Evolutionary conservation across 1,140 invertebrate genomes (phyloP), one percentile per base, ranked within the genome.

Genomic region (Orius laevigatus): DNA sequence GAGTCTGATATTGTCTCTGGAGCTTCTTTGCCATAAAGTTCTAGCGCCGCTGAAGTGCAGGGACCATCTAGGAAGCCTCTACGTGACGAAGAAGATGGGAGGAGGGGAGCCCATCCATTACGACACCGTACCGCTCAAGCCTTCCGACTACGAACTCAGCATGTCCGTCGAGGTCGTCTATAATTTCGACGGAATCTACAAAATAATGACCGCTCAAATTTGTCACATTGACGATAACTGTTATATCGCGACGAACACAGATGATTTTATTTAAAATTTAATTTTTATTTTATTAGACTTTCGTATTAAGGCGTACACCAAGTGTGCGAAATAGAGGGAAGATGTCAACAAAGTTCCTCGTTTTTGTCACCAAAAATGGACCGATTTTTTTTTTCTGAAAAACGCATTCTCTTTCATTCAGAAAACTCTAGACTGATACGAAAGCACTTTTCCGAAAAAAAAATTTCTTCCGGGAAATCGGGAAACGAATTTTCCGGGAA

Each of bases 141-240:
- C 40, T 16, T 11, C 12, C 12, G 40, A 42, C 40, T 42, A 42
- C 18, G 18, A 19, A 15, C 12, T 42, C 14, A 19, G 18, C 14
- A 11, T 42, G 12, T 16, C 40, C 12, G 10, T 42, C 12, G 40
- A 42, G 5, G 18, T 42, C 40, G 18, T 19, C 11, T 42, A 42
- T 15, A 15, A 16, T 11, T 11, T 11, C 5, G 40, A 19, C 14
- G 12, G 18, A 42, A 19, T 42, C 14, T 16, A 16, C 12, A 42
- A 42, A 42, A 42, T 19, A 11, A 19, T 11, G 18, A 42, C 18
- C 6, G 11, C 18, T 5, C 40, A 42, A 19, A 42, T 42, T 42
- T 42, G 40, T 42, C 40, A 42, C 12, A 42, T 42, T 14, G 40
- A 42, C 18, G 31, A 35, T 46, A 12, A n/a, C 31, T 46, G 33